Conservation (phyloP, 1,140 invertebrate genomes). For the Drosophila rhopaloa region DNA sequence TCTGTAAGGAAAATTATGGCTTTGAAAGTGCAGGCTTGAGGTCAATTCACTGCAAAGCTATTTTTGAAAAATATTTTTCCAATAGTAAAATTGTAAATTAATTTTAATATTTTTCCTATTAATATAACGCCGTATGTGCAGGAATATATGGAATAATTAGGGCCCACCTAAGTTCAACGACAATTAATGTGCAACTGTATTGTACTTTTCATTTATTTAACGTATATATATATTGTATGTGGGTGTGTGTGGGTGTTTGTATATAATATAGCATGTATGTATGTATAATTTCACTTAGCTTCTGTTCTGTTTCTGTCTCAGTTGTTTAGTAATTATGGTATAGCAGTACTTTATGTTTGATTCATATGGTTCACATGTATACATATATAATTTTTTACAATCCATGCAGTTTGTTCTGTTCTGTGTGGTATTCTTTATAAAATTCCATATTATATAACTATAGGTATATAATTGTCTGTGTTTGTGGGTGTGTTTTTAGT, state of each 20-base stretch:
- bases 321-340: conserved; percentile 9
- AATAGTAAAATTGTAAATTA: too few species aligned
- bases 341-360: conserved; percentile 43
- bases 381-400: conserved; percentile 25
- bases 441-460: conserved; percentile 30
- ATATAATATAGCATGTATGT: conserved; percentile 28
- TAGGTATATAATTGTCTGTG: conserved; percentile 30
- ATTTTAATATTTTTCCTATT: too few species aligned
- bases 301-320: conserved; percentile 30
- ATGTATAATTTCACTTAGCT: conserved; percentile 43
- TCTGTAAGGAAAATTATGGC: too few species aligned
- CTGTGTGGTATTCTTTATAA: conserved; percentile 23
- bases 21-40: too few species aligned
- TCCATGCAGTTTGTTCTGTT: conserved; percentile 18
- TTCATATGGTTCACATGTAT: conserved; percentile 22
- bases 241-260: conserved; percentile 20
- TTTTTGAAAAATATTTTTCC: too few species aligned
- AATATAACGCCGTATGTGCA: too few species aligned
- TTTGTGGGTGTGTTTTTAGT: conserved; percentile 18
- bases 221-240: conserved; percentile 42
- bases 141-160: too few species aligned
- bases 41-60: too few species aligned
- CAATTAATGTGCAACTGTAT: conserved; percentile 20
- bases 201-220: conserved; percentile 43
- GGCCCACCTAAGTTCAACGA: background rate